Evolutionary conservation across 2,888 invertebrate genomes (phyloP).

Genomic region (Oscheius sp.): DNA sequence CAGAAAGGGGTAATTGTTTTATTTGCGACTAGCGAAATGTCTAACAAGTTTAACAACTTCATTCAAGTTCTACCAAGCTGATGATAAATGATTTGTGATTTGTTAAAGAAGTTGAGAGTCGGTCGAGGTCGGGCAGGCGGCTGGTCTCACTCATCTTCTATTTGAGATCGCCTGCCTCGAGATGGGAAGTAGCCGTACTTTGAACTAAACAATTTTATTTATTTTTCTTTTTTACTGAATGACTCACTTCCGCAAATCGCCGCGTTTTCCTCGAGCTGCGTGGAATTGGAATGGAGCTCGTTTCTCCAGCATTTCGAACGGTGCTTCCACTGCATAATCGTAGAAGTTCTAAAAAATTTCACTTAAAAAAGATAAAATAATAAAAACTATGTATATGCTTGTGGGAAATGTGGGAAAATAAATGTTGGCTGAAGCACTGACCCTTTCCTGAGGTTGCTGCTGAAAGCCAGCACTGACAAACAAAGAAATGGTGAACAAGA

Average conservation of each 20-base stretch:
- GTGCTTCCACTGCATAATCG: neutral
- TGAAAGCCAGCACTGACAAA: slow-evolving; percentile 12
- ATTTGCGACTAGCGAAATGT: too few relatives aligned
- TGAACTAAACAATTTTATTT: neutral
- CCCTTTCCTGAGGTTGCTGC: neutral
- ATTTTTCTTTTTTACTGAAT: neutral
- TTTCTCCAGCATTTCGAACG: neutral
- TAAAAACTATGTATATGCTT: neutral
- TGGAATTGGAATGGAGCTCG: slow-evolving; percentile 8
- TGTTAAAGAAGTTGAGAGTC: neutral
- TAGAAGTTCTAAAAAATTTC: slow-evolving; percentile 4
- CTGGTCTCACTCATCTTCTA: neutral
- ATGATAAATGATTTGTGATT: neutral
- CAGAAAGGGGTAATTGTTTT: too few relatives aligned
- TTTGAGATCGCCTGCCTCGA: neutral
- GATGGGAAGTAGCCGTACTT: slow-evolving; percentile 17
- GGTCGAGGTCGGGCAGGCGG: neutral
- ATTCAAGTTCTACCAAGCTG: slow-evolving; percentile 16
- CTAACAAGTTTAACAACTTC: slow-evolving; percentile 15
- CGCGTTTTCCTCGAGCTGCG: slow-evolving; percentile 16
- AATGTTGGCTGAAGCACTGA: neutral
- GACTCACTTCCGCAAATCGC: neutral
- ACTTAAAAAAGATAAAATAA: too few relatives aligned
- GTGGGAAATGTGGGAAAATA: neutral
- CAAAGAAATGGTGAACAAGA: slow-evolving; percentile 2